Conservation (phyloP, 1,140 invertebrate genomes). For the Pogonomyrmex barbatus region DNA sequence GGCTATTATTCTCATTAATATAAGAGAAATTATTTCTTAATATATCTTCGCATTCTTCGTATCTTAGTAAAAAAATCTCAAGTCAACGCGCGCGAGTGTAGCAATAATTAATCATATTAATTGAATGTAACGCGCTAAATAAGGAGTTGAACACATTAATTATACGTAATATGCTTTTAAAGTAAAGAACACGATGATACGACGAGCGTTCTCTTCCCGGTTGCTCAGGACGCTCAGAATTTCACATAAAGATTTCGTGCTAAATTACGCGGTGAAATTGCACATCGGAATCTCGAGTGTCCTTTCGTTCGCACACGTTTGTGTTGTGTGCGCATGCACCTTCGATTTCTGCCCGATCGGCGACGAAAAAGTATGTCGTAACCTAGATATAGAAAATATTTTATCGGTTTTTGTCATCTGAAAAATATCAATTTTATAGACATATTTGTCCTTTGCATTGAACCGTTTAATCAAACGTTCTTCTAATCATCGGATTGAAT, state of each 20-base stretch:
- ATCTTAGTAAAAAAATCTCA: background rate
- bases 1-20: constrained; percentile 47
- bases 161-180: constrained; percentile 39
- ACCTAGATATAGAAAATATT: constrained; percentile 70
- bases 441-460: background rate
- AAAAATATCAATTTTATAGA: background rate
- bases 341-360: constrained; percentile 43
- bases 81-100: background rate
- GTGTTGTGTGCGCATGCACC: background rate
- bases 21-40: constrained; percentile 42
- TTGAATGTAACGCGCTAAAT: constrained; percentile 38
- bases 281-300: background rate
- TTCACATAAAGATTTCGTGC: background rate
- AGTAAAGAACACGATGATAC: constrained; percentile 4
- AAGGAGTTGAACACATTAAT: constrained; percentile 36
- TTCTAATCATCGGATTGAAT: background rate
- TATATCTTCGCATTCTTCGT: background rate
- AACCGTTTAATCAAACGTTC: background rate
- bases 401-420: constrained; percentile 51
- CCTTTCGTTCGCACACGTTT: constrained; percentile 2
- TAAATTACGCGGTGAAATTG: constrained; percentile 38
- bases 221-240: background rate
- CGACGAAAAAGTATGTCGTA: constrained; percentile 74
- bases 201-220: constrained; percentile 8
- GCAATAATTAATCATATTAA: constrained; percentile 48